phyloP scores from a whole-genome alignment of 2,888 invertebrate genomes.

The Leucania comma region DNA sequence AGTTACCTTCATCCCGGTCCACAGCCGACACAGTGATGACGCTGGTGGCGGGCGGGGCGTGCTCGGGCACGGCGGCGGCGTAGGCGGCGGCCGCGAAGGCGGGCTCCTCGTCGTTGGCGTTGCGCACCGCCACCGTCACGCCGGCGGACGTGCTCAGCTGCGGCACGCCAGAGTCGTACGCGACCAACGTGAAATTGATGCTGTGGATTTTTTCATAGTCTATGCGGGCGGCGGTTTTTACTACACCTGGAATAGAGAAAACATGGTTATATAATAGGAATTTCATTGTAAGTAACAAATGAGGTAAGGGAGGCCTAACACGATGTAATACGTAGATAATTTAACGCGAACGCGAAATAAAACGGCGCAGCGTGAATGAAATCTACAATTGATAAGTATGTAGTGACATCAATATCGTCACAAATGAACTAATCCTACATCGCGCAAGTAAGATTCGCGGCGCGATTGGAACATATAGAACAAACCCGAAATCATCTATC shows the following conservation, averaged over 20 bases:
- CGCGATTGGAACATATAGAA: no score
- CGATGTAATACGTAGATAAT: no score
- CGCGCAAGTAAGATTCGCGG: no score
- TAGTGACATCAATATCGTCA: no score
- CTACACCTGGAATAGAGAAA: slow-evolving; percentile 90
- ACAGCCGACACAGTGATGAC: slow-evolving; percentile 94
- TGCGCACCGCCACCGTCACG: slow-evolving; percentile 94
- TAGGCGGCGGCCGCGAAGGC: slow-evolving; percentile 93
- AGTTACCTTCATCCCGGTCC: slow-evolving; percentile 94
- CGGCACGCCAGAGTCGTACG: slow-evolving; percentile 97
- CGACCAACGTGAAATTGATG: slow-evolving; percentile 95
- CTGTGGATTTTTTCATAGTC: slow-evolving; percentile 95
- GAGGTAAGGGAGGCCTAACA: no score
- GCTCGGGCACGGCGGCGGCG: slow-evolving; percentile 94
- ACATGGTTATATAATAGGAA: background rate
- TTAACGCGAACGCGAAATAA: no score
- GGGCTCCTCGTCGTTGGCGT: slow-evolving; percentile 97
- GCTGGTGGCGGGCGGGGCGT: slow-evolving; percentile 93
- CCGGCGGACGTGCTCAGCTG: slow-evolving; percentile 94
- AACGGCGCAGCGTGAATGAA: no score
- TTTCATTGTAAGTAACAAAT: no score
- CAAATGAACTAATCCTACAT: no score
- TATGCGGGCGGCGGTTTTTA: slow-evolving; percentile 94
- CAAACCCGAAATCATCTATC: no score
- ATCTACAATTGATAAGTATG: no score